These are phyloP conservation scores for Eustalomyia histrio DNA, from an alignment of 2,888 invertebrate species.

Conservation along the genomic window DNA sequence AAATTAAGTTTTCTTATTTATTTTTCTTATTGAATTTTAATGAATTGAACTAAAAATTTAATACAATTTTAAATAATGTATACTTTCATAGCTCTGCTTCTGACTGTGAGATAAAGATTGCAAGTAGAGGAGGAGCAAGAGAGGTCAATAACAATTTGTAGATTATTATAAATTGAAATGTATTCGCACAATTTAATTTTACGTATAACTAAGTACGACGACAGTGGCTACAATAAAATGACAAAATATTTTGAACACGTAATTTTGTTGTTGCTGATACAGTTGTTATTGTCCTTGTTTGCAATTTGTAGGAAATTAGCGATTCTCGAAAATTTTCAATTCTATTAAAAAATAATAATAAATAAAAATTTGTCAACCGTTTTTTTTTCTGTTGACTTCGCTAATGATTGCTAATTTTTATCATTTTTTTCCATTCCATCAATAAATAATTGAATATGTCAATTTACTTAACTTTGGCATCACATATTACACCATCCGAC, in stretches of 20 bases:
- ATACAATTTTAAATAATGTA: neutral
- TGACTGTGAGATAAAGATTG: neutral
- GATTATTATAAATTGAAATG: constrained; percentile 52
- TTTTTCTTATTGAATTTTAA: too few species aligned
- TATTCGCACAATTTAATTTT: constrained; percentile 53
- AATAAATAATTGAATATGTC: constrained; percentile 57
- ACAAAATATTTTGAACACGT: constrained; percentile 8
- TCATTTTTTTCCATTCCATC: constrained; percentile 37
- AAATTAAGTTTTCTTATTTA: too few species aligned
- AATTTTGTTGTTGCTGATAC: constrained; percentile 35
- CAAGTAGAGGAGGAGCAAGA: neutral
- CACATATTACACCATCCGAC: too few species aligned
- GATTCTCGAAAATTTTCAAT: constrained; percentile 60
- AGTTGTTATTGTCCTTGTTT: constrained; percentile 22
- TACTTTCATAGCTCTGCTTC: neutral
- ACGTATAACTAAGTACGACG: constrained; percentile 20
- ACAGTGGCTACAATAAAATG: constrained; percentile 33
- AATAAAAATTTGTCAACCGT: constrained; percentile 52
- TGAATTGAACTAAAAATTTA: too few species aligned
- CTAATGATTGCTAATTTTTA: constrained; percentile 64
- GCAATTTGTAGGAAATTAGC: constrained; percentile 55
- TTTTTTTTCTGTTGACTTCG: constrained; percentile 35
- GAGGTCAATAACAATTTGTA: constrained; percentile 29
- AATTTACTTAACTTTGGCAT: constrained; percentile 48
- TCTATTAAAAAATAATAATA: constrained; percentile 37